Evolutionary conservation across 2,888 invertebrate genomes (phyloP).

Genomic region (Habroteleia sp.): DNA sequence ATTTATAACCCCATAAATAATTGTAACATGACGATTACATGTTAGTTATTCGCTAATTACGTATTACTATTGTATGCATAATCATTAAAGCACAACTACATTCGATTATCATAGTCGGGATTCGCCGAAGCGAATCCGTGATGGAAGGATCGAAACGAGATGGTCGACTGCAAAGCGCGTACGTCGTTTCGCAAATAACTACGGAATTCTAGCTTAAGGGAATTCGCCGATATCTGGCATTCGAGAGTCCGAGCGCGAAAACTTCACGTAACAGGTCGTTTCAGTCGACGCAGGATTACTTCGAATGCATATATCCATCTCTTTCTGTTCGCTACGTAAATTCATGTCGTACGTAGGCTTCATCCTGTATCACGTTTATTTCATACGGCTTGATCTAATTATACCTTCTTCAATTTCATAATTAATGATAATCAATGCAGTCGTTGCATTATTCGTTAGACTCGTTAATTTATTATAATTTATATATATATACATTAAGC

Average conservation of each 20-base stretch:
- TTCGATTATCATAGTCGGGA: conserved; percentile 38
- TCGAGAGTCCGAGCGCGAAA: conserved; percentile 60
- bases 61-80: conserved; percentile 18
- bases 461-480: no score
- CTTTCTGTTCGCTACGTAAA: conserved; percentile 6
- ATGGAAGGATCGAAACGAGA: conserved; percentile 37
- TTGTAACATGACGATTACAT: conserved; percentile 28
- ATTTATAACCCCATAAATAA: conserved; percentile 22
- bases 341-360: conserved; percentile 1
- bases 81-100: conserved; percentile 27
- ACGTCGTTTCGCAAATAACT: conserved; percentile 31
- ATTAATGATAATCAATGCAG: conserved; percentile 12
- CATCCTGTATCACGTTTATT: conserved; percentile 1
- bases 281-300: conserved; percentile 56
- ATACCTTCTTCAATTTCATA: conserved; percentile 3
- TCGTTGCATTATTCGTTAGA: not conserved
- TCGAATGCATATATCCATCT: conserved; percentile 12
- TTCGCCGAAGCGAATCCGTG: conserved; percentile 34
- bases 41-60: conserved; percentile 49
- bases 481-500: no score
- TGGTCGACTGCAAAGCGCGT: conserved; percentile 31
- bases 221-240: conserved; percentile 25
- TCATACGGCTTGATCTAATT: not conserved
- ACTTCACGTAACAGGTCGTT: conserved; percentile 71
- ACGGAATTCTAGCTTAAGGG: conserved; percentile 49